Evolutionary conservation across 92 coral and sea anemone genomes (phyloP).

Genomic region (Pocillopora grandis): DNA sequence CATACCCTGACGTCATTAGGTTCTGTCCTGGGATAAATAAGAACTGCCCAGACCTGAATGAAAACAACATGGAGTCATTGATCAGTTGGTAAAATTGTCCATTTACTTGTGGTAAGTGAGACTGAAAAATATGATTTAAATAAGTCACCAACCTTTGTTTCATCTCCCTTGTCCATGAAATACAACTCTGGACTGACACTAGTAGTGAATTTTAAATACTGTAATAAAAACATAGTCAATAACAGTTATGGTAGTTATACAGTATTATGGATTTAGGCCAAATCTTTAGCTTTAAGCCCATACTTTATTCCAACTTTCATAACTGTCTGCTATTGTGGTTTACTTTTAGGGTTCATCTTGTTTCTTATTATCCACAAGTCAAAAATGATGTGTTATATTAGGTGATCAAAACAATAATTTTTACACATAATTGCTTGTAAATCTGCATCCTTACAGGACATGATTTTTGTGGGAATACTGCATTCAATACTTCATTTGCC

Average conservation of each 20-base stretch:
- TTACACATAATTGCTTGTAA: not conserved
- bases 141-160: conserved; percentile 1
- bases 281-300: not conserved
- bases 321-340: too few species aligned
- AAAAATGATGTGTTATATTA: too few species aligned
- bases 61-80: not conserved
- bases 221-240: not conserved
- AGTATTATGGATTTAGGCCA: not conserved
- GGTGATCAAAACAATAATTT: too few species aligned
- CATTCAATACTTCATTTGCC: conserved; percentile 64
- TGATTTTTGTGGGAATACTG: conserved; percentile 46
- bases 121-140: too few species aligned
- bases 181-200: conserved; percentile 41
- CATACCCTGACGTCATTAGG: conserved; percentile 31
- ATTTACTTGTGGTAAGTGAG: too few species aligned
- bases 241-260: not conserved
- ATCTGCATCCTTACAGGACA: conserved; percentile 56
- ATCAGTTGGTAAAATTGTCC: not conserved
- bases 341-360: too few species aligned
- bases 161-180: conserved; percentile 63
- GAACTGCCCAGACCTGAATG: conserved; percentile 40
- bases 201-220: conserved; percentile 52
- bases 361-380: too few species aligned
- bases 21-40: conserved; percentile 23
- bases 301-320: too few species aligned